phyloP scores from a whole-genome alignment of 2,888 invertebrate genomes.

The Shargacucullia verbasci region DNA sequence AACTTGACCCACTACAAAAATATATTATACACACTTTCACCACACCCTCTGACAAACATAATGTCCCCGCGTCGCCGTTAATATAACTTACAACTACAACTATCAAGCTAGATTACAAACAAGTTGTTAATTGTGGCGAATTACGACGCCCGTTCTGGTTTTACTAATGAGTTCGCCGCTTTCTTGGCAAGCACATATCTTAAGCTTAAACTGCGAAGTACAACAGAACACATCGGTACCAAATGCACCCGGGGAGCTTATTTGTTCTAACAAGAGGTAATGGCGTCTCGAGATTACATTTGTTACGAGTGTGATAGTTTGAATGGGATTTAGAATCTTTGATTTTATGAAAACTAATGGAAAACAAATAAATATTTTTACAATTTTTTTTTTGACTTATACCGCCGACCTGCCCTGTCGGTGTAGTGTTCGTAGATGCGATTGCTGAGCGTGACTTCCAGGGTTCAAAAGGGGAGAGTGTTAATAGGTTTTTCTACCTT shows the following conservation, averaged over 20 bases:
- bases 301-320: slow-evolving; percentile 21
- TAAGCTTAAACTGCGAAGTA: slow-evolving; percentile 68
- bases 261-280: slow-evolving; percentile 41
- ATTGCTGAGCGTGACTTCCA: too few species aligned
- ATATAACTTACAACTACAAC: slow-evolving; percentile 45
- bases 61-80: slow-evolving; percentile 18
- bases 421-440: too few species aligned
- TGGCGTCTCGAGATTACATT: slow-evolving; percentile 31
- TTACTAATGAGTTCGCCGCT: slow-evolving; percentile 77
- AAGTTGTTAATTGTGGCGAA: slow-evolving; percentile 60
- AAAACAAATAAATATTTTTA: too few species aligned
- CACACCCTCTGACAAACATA: slow-evolving; percentile 3
- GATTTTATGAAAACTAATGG: not conserved
- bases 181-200: slow-evolving; percentile 79
- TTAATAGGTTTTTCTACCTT: too few species aligned
- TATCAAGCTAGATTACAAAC: slow-evolving; percentile 53
- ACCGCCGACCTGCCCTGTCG: too few species aligned
- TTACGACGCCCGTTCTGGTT: slow-evolving; percentile 61
- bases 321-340: not conserved
- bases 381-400: too few species aligned
- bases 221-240: slow-evolving; percentile 63
- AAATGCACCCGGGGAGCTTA: slow-evolving; percentile 50
- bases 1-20: not conserved
- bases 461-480: too few species aligned
- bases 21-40: not conserved